Evolutionary conservation across 2,113 vertebrate genomes (phyloP).

Genomic region (Tychaedon coryphoeus): DNA sequence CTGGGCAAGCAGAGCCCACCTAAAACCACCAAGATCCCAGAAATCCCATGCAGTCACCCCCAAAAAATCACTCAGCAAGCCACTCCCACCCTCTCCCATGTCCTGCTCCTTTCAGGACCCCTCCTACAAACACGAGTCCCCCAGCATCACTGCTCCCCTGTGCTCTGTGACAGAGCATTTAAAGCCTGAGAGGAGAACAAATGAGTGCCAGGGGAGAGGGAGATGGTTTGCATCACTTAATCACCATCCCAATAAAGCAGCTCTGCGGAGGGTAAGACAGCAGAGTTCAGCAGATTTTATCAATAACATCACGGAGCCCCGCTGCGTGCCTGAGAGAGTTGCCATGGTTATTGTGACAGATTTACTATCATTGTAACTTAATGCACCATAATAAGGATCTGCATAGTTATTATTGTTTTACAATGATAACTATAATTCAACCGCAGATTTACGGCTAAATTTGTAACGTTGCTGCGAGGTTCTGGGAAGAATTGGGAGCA

Average conservation of each 20-base stretch:
- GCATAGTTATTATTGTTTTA: slow-evolving; percentile 68
- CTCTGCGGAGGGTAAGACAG: slow-evolving; percentile 60
- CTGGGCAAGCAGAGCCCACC: background rate
- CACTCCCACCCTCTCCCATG: background rate
- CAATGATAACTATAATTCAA: slow-evolving; percentile 59
- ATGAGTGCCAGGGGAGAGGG: slow-evolving; percentile 38
- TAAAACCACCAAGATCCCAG: background rate
- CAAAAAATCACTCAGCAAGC: fast-evolving
- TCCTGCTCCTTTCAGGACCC: background rate
- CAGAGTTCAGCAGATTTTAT: slow-evolving; percentile 70
- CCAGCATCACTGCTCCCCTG: background rate
- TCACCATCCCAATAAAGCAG: slow-evolving; percentile 46
- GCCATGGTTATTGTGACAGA: slow-evolving; percentile 69
- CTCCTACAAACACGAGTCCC: fast-evolving
- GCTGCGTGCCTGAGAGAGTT: slow-evolving; percentile 54
- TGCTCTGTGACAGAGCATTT: background rate
- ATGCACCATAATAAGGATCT: slow-evolving; percentile 59
- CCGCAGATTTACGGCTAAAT: slow-evolving; percentile 57
- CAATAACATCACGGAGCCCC: slow-evolving; percentile 58
- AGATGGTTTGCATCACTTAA: slow-evolving; percentile 65
- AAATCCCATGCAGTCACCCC: background rate
- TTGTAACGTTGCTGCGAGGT: slow-evolving; percentile 44
- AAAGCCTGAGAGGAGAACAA: background rate
- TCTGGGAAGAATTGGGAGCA: slow-evolving; percentile 30
- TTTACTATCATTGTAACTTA: slow-evolving; percentile 68